Base-by-base conservation (phyloP, 2,888 invertebrate genomes). In the Ligdia adustata region DNA sequence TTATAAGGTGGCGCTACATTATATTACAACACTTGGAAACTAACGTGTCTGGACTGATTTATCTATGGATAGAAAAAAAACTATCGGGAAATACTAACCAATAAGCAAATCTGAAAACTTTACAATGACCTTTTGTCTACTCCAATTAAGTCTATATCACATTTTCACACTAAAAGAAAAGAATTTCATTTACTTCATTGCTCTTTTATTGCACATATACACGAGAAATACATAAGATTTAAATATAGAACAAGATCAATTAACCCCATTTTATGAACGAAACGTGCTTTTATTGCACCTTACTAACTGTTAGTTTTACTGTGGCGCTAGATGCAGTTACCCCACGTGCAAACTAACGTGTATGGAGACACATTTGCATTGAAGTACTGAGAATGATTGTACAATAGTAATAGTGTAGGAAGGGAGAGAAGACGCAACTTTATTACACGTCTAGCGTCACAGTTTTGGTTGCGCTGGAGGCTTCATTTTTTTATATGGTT, bases 21-120 rank as follows among this genome's bases (percentile, higher is more conserved):
- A 18, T 31, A 22, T 33, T 11, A 13, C 1, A 9, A 7, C 44
- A 32, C 44, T 26, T 32, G 44, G 4, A 2, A 13, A 3, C 6
- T 14, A 32, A 32, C 38, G 44, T 44, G 37, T 16, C 15, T 33
- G 24, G 11, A 24, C n/a, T n/a, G n/a, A n/a, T n/a, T n/a, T n/a
- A n/a, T n/a, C n/a, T n/a, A n/a, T n/a, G n/a, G n/a, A n/a, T n/a
- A n/a, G n/a, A n/a, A n/a, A n/a, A n/a, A n/a, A n/a, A n/a, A n/a
- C n/a, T n/a, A n/a, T n/a, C n/a, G n/a, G n/a, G n/a, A n/a, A n/a
- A n/a, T n/a, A n/a, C n/a, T n/a, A n/a, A n/a, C n/a, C n/a, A n/a
- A n/a, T n/a, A n/a, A n/a, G n/a, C n/a, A n/a, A n/a, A n/a, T n/a
- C n/a, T n/a, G n/a, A n/a, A n/a, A n/a, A n/a, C n/a, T n/a, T n/a